Conservation (phyloP, 2,113 vertebrate species). For the Otocyon megalotis region DNA sequence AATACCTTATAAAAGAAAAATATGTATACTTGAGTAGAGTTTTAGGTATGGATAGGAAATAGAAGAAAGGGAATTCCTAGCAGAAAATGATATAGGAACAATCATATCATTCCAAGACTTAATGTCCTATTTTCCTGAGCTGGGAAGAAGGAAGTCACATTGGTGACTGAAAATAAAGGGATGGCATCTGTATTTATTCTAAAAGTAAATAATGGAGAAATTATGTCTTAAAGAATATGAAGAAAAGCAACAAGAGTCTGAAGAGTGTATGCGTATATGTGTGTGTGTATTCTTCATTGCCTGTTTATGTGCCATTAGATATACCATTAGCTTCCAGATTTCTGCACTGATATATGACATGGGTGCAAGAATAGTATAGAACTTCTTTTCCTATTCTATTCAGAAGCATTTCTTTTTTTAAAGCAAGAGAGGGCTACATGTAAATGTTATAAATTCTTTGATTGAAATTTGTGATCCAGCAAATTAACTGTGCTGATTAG, state of each 20-base stretch:
- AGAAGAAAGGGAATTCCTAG: background rate
- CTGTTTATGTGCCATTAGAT: background rate
- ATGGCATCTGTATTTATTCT: background rate
- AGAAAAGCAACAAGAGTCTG: background rate
- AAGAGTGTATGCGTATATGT: background rate
- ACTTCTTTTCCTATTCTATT: background rate
- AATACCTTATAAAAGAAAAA: background rate
- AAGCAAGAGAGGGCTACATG: background rate
- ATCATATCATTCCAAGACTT: background rate
- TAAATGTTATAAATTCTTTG: conserved; percentile 38
- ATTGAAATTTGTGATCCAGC: background rate
- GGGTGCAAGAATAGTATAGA: background rate
- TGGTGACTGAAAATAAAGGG: background rate
- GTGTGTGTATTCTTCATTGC: background rate
- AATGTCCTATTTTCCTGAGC: background rate
- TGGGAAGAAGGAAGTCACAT: background rate
- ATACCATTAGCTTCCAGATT: background rate
- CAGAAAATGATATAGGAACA: background rate
- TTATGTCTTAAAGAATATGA: background rate
- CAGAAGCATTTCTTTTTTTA: background rate
- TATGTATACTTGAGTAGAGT: background rate
- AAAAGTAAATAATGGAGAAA: conserved; percentile 22
- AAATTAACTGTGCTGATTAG: background rate
- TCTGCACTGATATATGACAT: background rate
- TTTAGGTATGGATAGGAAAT: background rate